Base-by-base conservation (phyloP, 2,888 invertebrate species). In the Halictus ligatus region DNA sequence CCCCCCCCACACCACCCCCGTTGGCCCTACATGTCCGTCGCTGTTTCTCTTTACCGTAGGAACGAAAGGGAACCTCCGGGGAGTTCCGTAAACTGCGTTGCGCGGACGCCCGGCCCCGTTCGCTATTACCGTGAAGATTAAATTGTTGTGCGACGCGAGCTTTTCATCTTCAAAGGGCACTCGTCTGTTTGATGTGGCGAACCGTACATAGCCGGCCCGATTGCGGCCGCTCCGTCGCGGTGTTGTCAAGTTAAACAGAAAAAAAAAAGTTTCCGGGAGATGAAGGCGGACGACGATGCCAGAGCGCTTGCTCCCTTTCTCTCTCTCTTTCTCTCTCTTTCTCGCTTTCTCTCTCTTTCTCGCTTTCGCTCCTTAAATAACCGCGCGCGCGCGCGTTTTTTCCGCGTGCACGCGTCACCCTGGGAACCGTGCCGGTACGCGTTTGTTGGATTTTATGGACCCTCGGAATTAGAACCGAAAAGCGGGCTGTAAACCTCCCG, bases 161-260 rank as follows among this genome's bases (percentile, higher is more conserved):
- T 93, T 93, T 92, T 84, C 92, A 92, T 91, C 92, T 89, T 92
- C 93, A 93, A 93, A 93, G 93, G 84, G 88, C 87, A 90, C 89
- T 85, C 88, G 88, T 88, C 86, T 85, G 92, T 93, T 93, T 93
- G 93, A 92, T 92, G 93, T 92, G 93, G 93, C 89, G 86, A 86
- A 81, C 88, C 88, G 87, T 84, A 84, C 88, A 86, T 84, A 81
- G 81, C 74, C 78, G 75, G 71, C 86, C 90, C 92, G 87, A 87
- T 87, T 87, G 87, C 80, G 83, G 83, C 74, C 77, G 77, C 71
- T 25, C 78, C 78, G 78, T 74, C 72, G 69, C 48, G 75, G 73
- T 77, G 88, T 88, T 88, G 71, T 80, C 25, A 83, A 82, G 85
- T 89, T 82, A 84, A 89, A 88, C 75, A 83, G 77, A 77, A 79